Base-by-base conservation (phyloP, 2,797 vertebrate species). In the Xyrichtys novacula region DNA sequence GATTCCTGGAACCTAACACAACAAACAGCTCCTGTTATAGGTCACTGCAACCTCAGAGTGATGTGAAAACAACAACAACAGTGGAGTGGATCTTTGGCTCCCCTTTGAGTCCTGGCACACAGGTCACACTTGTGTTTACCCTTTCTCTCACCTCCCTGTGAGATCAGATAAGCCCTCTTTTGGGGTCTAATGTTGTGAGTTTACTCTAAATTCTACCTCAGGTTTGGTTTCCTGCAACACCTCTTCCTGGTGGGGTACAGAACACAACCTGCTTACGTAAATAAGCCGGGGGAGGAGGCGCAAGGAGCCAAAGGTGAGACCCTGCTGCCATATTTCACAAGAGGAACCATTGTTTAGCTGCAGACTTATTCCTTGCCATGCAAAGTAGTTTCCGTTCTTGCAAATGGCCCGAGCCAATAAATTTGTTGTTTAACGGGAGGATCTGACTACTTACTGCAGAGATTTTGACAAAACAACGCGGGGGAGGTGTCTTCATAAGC, bases 191-290 rank as follows among this genome's bases (percentile, higher is more conserved):
- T 74, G 65, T 38, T 60, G 85, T 74, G 59, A 81, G 85, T 89
- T 87, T 81, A 81, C 76, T 58, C 83, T 52, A 66, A 90, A 88
- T 88, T 81, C 71, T 71, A 85, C 49, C 80, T 82, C 76, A 88
- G 58, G 80, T 82, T 80, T 88, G 63, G 81, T 86, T 94, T 94
- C 92, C 93, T 94, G 92, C 50, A 90, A 91, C 90, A 89, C 92
- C 90, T 92, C 90, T 94, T 94, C 92, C 92, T 93, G 89, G 86
- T 88, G 90, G 87, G 91, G 88, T 87, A 71, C 76, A 84, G 75
- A 88, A 89, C 80, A 75, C 80, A 88, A 89, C 86, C 84, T 90
- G 83, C 91, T 93, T 93, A 91, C 93, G 92, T 87, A 94, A 93
- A 94, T 87, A 91, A 91, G 84, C 85, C 48, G 63, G 71, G 84